A percentile compares a stretch with the other conserved stretches of the same genome.
Conservation (phyloP, 1,140 invertebrate genomes). For the Octopus bimaculoides region DNA sequence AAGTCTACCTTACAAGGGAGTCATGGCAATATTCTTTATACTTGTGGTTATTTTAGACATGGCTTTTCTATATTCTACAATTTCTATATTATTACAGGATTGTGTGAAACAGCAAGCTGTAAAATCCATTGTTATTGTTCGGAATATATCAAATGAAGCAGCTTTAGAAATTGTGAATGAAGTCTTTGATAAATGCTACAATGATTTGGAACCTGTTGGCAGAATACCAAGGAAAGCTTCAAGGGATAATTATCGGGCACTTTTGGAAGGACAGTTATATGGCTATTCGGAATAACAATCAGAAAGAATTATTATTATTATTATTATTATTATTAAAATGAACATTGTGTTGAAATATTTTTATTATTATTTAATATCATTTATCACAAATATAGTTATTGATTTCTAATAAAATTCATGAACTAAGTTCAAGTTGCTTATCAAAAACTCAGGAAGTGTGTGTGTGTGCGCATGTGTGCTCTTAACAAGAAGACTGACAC, state of each 20-base stretch:
- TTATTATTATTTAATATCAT: too few relatives aligned
- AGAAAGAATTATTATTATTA: too few relatives aligned
- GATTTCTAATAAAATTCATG: too few relatives aligned
- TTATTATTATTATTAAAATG: too few relatives aligned
- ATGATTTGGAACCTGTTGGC: constrained; percentile 90
- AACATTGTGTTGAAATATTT: too few relatives aligned
- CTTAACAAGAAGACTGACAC: too few relatives aligned
- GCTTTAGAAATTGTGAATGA: constrained; percentile 76
- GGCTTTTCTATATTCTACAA: neutral
- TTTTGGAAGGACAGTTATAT: constrained; percentile 39
- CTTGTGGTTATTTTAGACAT: neutral
- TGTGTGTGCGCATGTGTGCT: too few relatives aligned
- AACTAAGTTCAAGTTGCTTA: too few relatives aligned
- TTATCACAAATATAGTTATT: too few relatives aligned
- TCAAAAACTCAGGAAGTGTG: too few relatives aligned
- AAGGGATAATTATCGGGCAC: constrained; percentile 32
- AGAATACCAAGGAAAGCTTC: constrained; percentile 56
- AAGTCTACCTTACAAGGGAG: too few relatives aligned
- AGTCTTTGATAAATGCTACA: constrained; percentile 90
- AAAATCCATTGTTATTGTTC: constrained; percentile 76
- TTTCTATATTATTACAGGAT: constrained; percentile 62
- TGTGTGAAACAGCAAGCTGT: constrained; percentile 89
- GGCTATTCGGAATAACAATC: constrained; percentile 26
- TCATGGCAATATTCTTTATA: too few relatives aligned
- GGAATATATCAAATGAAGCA: constrained; percentile 71